Conservation (phyloP, 2,113 vertebrate genomes). For the Coptodon bakossiorum region DNA sequence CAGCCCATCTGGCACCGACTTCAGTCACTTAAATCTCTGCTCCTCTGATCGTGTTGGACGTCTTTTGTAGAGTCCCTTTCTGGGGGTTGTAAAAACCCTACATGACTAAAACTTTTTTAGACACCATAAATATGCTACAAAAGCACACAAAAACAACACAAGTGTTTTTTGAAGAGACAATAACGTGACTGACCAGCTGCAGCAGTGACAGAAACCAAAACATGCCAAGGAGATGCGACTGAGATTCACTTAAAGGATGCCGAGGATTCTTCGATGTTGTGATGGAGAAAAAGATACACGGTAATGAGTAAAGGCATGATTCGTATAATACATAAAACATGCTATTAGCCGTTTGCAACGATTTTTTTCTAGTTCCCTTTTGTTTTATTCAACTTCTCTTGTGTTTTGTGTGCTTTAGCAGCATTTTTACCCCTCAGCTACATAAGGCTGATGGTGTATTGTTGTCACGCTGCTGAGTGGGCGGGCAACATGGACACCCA, state of each 20-base stretch:
- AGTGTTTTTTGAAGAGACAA: neutral
- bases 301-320: neutral
- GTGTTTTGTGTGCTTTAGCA: neutral
- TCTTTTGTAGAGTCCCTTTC: neutral
- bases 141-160: neutral
- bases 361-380: neutral
- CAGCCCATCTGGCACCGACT: neutral
- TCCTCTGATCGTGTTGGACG: neutral
- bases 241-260: neutral
- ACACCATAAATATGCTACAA: neutral
- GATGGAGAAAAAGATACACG: neutral
- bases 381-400: neutral
- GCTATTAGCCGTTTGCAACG: neutral
- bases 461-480: neutral
- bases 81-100: neutral
- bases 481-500: neutral
- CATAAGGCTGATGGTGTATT: neutral
- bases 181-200: accelerated
- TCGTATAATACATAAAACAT: neutral
- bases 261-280: neutral
- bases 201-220: neutral
- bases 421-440: neutral
- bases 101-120: neutral
- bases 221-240: neutral
- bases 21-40: neutral